phyloP scores from a whole-genome alignment of 2,797 vertebrate species.

The Epinephelus coioides region DNA sequence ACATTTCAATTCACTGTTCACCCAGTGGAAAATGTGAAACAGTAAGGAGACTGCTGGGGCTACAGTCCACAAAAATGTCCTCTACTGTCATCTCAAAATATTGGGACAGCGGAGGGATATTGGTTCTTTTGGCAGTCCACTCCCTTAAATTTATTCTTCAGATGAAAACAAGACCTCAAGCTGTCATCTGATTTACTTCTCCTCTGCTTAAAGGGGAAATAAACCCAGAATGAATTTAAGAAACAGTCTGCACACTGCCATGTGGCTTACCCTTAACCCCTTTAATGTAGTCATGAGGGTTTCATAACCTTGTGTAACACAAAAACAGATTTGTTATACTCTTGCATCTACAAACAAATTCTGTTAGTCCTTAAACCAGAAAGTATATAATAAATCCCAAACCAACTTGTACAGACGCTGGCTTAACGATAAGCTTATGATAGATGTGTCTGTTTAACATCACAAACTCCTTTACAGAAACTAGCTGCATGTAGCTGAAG shows the following conservation, averaged over 20 bases:
- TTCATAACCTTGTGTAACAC: slow-evolving; percentile 42
- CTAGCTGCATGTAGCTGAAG: not conserved
- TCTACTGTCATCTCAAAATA: slow-evolving; percentile 55
- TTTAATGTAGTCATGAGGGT: slow-evolving; percentile 46
- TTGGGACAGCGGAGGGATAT: slow-evolving; percentile 43
- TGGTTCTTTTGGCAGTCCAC: slow-evolving; percentile 46
- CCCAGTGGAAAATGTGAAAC: slow-evolving; percentile 56
- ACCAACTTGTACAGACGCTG: not conserved
- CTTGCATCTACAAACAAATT: slow-evolving; percentile 46
- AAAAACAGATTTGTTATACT: slow-evolving; percentile 57
- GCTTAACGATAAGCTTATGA: not conserved
- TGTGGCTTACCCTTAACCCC: slow-evolving; percentile 43
- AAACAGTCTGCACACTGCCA: slow-evolving; percentile 32
- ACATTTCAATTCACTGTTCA: slow-evolving; percentile 44
- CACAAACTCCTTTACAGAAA: slow-evolving; percentile 4
- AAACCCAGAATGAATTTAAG: slow-evolving; percentile 42
- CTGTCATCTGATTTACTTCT: slow-evolving; percentile 62
- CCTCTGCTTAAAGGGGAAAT: slow-evolving; percentile 41
- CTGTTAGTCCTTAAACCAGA: slow-evolving; percentile 31
- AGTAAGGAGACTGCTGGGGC: slow-evolving; percentile 28
- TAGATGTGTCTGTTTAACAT: slow-evolving; percentile 29
- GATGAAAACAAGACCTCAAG: slow-evolving; percentile 58
- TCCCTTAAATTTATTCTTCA: slow-evolving; percentile 56
- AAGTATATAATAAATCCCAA: slow-evolving; percentile 30
- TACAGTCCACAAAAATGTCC: slow-evolving; percentile 48